Evolutionary conservation across 92 coral and sea anemone genomes (phyloP), one percentile per base, ranked within the genome.

Genomic region (Palythoa grandiflora): DNA sequence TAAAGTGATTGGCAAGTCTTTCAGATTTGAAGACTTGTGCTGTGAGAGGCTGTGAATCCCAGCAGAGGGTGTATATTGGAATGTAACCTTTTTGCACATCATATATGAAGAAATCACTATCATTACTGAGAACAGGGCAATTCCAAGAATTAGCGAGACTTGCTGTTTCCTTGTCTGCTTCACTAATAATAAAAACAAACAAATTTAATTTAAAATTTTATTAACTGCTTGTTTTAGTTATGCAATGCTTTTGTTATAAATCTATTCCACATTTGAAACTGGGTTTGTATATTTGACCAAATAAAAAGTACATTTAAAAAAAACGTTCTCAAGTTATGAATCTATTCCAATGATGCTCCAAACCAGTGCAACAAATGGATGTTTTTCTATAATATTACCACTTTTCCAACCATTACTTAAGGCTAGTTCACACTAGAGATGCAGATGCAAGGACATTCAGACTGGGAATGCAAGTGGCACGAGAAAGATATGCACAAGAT

Each of bases 41-140:
- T 39, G 83, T 85, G 10, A 88, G 75, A 47, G 83, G 91, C 38
- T 54, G 52, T 10, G 89, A 83, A 39, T 75, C 84, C 92, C 87
- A 93, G 59, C 85, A 20, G n/a, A 93, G 78, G 14, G 87, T 75
- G 63, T 88, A n/a, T 40, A 97, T 77, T 14, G 98, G 98, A 17
- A 97, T 92, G 87, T 95, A 97, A 36, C 99, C 99, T 20, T 66
- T 20, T 2, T 65, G 90, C 71, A 96, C 80, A 84, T 92, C 89
- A 73, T 92, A 95, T 65, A 96, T 95, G 77, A 93, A 96, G 92
- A 94, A 96, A 90, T 96, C 99, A 50, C 99, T 96, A 76, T 96
- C 99, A 21, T 80, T 89, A 79, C 96, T 93, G 12, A 96, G 86
- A 9, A 96, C 96, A 2, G 99, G 97, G 21, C 97, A 94, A 77